Evolutionary conservation across 1,140 invertebrate species (phyloP), one percentile per base, ranked within the genome.

Genomic region (Zaprionus ornatus): DNA sequence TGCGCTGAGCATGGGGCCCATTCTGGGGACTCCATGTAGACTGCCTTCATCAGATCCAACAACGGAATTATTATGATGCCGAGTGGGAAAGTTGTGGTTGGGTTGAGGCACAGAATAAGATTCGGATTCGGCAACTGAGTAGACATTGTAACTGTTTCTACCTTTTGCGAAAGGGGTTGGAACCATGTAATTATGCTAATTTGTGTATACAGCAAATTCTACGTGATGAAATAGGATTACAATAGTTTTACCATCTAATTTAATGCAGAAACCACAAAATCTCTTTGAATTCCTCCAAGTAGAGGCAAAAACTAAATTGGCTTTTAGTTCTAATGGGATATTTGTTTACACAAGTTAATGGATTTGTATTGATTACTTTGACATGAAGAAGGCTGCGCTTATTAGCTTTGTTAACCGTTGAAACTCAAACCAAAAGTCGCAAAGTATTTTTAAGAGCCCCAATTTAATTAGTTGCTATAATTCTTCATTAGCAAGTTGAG

Each of bases 111-210:
- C 19, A n/a, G 19, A 12, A 21, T 50, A 50, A 13, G 10, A 23
- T 50, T 50, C 19, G 45, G 9, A 19, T 48, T 6, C 42, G 19
- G 19, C 45, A 23, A 50, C 45, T 50, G 5, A 13, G 37, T 13
- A 40, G 29, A 32, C 29, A 32, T 10, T 32, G 10, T 50, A 50
- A 12, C 19, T 50, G 17, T 23, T 50, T 12, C 19, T 23, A 48
- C 48, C 71, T 68, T 60, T 72, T 42, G 48, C 10, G 66, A 69
- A 86, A 80, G 77, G 84, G 83, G 84, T 86, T 80, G 82, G 82
- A 66, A 63, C 42, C 59, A 68, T 54, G 72, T 86, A 87, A 86
- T 86, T 87, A 86, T 86, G 80, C 86, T 86, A 86, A 86, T 86
- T 87, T 79, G 56, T 66, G 79, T 82, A 79, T 72, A 76, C 76